A percentile compares a stretch with the other conserved stretches of the same genome.
Evolutionary conservation across 2,888 invertebrate genomes (phyloP).

Genomic region (Isoperla grammatica): DNA sequence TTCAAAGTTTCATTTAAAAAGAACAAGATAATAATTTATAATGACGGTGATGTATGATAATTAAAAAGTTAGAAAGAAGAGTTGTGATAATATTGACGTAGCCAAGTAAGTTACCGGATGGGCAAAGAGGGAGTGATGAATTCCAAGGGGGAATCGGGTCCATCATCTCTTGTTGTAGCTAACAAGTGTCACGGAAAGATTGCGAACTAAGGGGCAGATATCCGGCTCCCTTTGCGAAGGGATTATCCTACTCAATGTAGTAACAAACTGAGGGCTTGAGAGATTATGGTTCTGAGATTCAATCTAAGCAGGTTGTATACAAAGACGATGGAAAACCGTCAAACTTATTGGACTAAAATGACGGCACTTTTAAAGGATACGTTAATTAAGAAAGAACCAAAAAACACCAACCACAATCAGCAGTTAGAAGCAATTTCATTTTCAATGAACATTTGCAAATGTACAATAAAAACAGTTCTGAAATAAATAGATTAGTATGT

Average conservation of each 20-base stretch:
- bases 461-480: too few relatives aligned
- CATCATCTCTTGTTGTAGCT: background rate
- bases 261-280: constrained; percentile 23
- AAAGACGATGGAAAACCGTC: background rate
- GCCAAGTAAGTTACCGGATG: background rate
- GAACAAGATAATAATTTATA: constrained; percentile 5
- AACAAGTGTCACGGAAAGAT: constrained; percentile 9
- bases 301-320: constrained; percentile 8
- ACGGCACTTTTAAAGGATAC: too few relatives aligned
- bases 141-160: background rate
- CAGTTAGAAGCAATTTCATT: too few relatives aligned
- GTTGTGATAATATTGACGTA: constrained; percentile 12
- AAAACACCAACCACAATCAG: too few relatives aligned
- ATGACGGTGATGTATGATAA: constrained; percentile 10
- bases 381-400: too few relatives aligned
- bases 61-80: constrained; percentile 8
- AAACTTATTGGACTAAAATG: too few relatives aligned
- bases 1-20: constrained; percentile 8
- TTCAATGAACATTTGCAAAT: too few relatives aligned
- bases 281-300: constrained; percentile 22
- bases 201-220: background rate
- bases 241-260: constrained; percentile 22
- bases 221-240: background rate
- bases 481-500: too few relatives aligned
- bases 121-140: too few relatives aligned